Percentiles rank a stretch among this genome's conserved stretches.
phyloP scores from a whole-genome alignment of 2,888 invertebrate genomes.

The Leptarthrus brevirostris region DNA sequence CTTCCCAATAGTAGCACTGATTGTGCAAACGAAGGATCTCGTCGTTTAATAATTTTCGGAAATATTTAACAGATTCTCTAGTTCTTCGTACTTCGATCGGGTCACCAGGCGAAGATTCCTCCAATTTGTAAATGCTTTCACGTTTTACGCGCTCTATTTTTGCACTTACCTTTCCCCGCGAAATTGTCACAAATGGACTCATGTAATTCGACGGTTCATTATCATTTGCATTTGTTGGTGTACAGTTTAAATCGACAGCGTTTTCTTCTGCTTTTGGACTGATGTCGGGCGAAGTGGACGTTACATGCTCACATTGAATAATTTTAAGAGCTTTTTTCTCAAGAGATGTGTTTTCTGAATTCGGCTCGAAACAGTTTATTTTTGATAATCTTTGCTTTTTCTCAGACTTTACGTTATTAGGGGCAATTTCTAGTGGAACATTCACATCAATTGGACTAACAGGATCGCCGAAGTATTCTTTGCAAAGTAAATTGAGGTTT shows the following conservation, averaged over 20 bases:
- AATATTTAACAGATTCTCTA: conserved; percentile 61
- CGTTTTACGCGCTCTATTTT: conserved; percentile 67
- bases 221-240: conserved; percentile 8
- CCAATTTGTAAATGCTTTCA: conserved; percentile 59
- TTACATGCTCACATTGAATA: neutral
- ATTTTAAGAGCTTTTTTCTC: neutral
- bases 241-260: conserved; percentile 1
- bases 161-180: conserved; percentile 70
- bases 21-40: conserved; percentile 68
- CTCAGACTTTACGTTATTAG: neutral
- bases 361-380: too few species aligned
- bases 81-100: conserved; percentile 55
- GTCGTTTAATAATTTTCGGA: conserved; percentile 63
- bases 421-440: neutral
- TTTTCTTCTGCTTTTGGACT: neutral
- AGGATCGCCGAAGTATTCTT: neutral
- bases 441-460: neutral
- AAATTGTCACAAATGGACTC: conserved; percentile 69
- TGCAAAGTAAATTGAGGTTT: neutral
- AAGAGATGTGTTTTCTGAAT: neutral
- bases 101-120: conserved; percentile 7
- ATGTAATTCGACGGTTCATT: conserved; percentile 59
- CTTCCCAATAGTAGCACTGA: conserved; percentile 68
- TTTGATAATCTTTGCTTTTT: neutral
- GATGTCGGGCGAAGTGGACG: neutral